These are phyloP conservation scores for Brachypalpus laphriformis DNA, from an alignment of 2,888 invertebrate species.

Conservation along the genomic window DNA sequence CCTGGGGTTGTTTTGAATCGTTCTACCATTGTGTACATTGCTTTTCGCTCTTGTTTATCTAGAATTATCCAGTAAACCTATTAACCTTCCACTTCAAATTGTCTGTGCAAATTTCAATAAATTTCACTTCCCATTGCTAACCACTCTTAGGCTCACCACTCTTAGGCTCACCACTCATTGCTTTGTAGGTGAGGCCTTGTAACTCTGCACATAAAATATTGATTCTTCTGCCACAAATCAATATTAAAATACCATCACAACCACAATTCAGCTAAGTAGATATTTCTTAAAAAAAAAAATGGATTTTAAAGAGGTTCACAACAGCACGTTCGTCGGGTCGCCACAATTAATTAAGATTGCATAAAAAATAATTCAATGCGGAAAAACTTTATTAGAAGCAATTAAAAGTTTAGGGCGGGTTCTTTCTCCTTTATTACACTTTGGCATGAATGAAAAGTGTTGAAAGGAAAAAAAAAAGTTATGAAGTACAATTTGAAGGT, in stretches of 20 bases:
- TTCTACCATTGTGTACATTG: constrained; percentile 3
- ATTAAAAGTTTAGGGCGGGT: constrained; percentile 49
- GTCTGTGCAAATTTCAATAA: not conserved
- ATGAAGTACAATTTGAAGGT: constrained; percentile 10
- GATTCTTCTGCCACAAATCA: constrained; percentile 25
- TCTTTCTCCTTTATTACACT: constrained; percentile 31
- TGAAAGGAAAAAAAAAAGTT: constrained; percentile 8
- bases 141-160: constrained; percentile 30
- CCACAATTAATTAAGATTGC: constrained; percentile 26
- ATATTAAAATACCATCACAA: constrained; percentile 1
- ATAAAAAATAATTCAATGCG: constrained; percentile 6
- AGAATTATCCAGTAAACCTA: constrained; percentile 24
- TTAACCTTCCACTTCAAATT: constrained; percentile 21
- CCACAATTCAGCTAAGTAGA: not conserved
- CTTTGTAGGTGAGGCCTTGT: constrained; percentile 12
- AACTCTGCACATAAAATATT: constrained; percentile 28
- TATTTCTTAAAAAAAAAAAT: not conserved
- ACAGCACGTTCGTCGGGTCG: not conserved
- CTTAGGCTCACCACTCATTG: constrained; percentile 28
- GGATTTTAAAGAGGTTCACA: not conserved
- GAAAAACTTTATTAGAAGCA: constrained; percentile 29
- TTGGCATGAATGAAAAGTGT: constrained; percentile 34
- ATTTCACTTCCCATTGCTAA: constrained; percentile 3
- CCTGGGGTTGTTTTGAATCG: not conserved
- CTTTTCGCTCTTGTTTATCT: not conserved